Evolutionary conservation across 35 echinoderm and acorn worm genomes (phyloP), one percentile per base, ranked within the genome.

Genomic region (Lytechinus variegatus): DNA sequence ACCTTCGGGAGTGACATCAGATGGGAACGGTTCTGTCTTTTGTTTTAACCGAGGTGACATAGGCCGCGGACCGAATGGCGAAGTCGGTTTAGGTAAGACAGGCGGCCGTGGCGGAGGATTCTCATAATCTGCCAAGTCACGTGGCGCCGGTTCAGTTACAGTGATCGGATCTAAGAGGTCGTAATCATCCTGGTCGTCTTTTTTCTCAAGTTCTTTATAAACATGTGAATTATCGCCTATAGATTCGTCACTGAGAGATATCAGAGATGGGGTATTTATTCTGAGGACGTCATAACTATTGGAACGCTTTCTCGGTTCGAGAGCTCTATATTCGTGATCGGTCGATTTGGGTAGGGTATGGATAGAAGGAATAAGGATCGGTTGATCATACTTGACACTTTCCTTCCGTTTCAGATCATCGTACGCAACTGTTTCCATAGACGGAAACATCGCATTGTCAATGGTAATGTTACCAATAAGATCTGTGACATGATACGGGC

Each of bases 381-480:
- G 88, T 90, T 6, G 88, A 54, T 90, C 88, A 27, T 90, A 90
- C 24, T 90, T 90, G 10, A 90, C 88, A 54, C 88, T 90, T 52
- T 54, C 52, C 28, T 90, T 90, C 24, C 88, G 28, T 8, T 54
- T 10, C 52, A 27, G 52, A 27, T 93, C 92, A 27, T 93, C 92
- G n/a, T 5, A 93, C 11, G 55, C 55, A 9, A 93, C 92, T 8
- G 92, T 93, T 57, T 93, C 92, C 92, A 93, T 54, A 27, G 92
- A 93, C 10, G 92, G 92, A 24, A 93, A 93, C 4, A 54, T 27
- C 4, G 53, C 54, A 57, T 27, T 93, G 92, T 93, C 92, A 27
- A 93, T 55, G 57, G 92, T 57, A 27, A 57, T 54, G n/a, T 93
- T 54, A 27, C 92, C 92, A 10, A 93, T 93, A 27, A 93, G 92